These are phyloP conservation scores for Eulithis prunata DNA, from an alignment of 2,888 invertebrate species.

Conservation along the genomic window DNA sequence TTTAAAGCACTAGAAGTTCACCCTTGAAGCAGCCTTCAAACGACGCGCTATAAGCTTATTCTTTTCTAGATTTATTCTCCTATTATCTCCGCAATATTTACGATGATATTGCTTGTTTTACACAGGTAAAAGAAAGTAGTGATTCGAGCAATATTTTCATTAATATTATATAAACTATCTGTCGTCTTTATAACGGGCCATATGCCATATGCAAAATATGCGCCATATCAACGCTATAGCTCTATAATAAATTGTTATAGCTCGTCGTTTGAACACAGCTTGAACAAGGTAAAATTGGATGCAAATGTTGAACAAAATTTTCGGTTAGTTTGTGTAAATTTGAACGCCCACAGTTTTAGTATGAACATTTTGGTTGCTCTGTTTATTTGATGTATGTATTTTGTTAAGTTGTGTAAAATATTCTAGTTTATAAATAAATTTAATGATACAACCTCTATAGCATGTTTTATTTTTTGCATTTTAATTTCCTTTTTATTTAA, in stretches of 20 bases:
- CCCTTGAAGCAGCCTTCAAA: not conserved
- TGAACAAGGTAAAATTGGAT: slow-evolving; percentile 6
- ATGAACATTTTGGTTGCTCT: slow-evolving; percentile 75
- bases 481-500: slow-evolving; percentile 50
- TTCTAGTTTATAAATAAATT: slow-evolving; percentile 81
- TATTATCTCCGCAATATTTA: too few relatives aligned
- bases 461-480: slow-evolving; percentile 71
- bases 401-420: slow-evolving; percentile 85
- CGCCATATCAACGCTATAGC: too few relatives aligned
- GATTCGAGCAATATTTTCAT: too few relatives aligned
- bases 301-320: slow-evolving; percentile 31
- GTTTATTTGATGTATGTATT: slow-evolving; percentile 83
- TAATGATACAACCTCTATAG: slow-evolving; percentile 71
- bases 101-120: too few relatives aligned
- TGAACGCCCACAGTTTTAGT: slow-evolving; percentile 65
- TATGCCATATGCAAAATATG: too few relatives aligned
- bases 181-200: too few relatives aligned
- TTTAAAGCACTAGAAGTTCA: slow-evolving; percentile 17
- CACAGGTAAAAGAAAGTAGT: too few relatives aligned
- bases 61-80: too few relatives aligned
- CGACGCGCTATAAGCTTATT: not conserved
- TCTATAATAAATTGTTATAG: not conserved
- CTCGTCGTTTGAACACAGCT: not conserved
- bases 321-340: slow-evolving; percentile 38
- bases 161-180: too few relatives aligned